Evolutionary conservation across 2,888 invertebrate genomes (phyloP).

Genomic region (Drosophila crucigera): DNA sequence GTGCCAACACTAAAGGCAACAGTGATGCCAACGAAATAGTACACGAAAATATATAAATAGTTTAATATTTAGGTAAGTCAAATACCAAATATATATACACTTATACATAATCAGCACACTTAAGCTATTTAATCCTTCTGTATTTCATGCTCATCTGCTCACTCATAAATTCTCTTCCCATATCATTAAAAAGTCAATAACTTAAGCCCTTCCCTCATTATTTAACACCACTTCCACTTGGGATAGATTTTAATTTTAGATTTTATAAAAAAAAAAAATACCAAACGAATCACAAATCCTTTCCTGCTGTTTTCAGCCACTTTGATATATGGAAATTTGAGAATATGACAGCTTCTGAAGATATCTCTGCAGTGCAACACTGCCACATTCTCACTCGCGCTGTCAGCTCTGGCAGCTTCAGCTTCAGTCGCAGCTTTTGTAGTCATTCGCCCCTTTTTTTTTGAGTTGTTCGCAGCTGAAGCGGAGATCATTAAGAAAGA

Average conservation of each 20-base stretch:
- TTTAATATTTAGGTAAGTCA: not conserved
- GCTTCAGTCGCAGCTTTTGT: conserved; percentile 20
- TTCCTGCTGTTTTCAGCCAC: conserved; percentile 25
- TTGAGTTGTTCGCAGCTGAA: conserved; percentile 40
- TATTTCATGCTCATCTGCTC: not conserved
- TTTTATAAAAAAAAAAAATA: not conserved
- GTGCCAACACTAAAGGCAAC: conserved; percentile 19
- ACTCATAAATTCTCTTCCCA: not conserved
- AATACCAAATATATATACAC: not conserved
- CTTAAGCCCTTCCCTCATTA: not conserved
- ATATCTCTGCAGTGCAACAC: conserved; percentile 14
- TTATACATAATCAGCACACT: not conserved
- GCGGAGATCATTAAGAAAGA: conserved; percentile 73
- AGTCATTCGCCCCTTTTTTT: conserved; percentile 11
- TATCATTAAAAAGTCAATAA: not conserved
- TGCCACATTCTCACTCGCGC: conserved; percentile 10
- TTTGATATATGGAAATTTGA: conserved; percentile 40
- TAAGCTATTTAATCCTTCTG: no score
- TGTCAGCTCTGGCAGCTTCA: conserved; percentile 23
- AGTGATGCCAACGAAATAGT: conserved; percentile 23
- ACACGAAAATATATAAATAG: not conserved
- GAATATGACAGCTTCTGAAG: conserved; percentile 39
- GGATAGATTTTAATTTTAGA: conserved; percentile 8
- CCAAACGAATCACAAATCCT: conserved; percentile 7
- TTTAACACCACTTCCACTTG: not conserved